Evolutionary conservation across 2,113 vertebrate genomes (phyloP).

Genomic region (Accipiter cooperii): DNA sequence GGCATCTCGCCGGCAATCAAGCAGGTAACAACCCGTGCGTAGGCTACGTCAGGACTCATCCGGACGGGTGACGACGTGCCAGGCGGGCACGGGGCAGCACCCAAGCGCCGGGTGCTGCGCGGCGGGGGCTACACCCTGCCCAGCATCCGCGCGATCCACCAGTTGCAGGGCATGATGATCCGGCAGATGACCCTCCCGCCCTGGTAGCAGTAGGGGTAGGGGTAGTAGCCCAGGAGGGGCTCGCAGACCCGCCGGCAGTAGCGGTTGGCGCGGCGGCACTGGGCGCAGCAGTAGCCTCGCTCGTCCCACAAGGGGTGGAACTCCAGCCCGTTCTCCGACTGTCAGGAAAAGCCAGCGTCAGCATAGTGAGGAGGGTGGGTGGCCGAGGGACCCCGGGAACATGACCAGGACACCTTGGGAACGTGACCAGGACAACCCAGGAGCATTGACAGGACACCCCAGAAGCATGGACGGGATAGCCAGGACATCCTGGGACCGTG

Average conservation of each 20-base stretch:
- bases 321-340: slow-evolving; percentile 87
- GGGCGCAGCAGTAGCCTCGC: slow-evolving; percentile 86
- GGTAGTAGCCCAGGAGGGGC: slow-evolving; percentile 89
- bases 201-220: slow-evolving; percentile 94
- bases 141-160: slow-evolving; percentile 96
- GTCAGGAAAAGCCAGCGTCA: neutral
- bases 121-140: slow-evolving; percentile 77
- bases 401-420: neutral
- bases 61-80: fast-evolving
- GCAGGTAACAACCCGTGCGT: neutral
- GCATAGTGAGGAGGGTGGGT: fast-evolving
- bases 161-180: slow-evolving; percentile 96
- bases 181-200: slow-evolving; percentile 92
- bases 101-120: neutral
- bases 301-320: slow-evolving; percentile 90
- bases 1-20: neutral
- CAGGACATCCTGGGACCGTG: neutral
- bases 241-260: slow-evolving; percentile 88
- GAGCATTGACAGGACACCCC: too few relatives aligned
- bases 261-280: slow-evolving; percentile 87
- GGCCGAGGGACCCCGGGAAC: fast-evolving
- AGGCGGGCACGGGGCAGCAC: neutral
- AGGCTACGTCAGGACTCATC: neutral
- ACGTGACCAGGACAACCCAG: fast-evolving
- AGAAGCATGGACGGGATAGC: too few relatives aligned